Conservation (phyloP, 2,797 vertebrate genomes). For the Acrossocheilus wenchowensis region DNA sequence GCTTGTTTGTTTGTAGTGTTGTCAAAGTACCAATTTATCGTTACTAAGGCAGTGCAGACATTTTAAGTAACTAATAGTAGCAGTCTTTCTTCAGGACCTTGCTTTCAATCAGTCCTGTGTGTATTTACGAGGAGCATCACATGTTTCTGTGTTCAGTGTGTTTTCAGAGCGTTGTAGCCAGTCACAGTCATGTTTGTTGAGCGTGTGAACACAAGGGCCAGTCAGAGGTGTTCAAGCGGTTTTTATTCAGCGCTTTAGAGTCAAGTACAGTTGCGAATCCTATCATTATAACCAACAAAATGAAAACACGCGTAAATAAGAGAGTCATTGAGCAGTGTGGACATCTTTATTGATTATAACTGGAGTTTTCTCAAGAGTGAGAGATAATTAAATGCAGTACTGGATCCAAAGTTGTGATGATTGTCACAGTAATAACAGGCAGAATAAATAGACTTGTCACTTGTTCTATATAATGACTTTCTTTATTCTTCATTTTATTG, state of each 20-base stretch:
- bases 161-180: background rate
- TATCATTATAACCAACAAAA: background rate
- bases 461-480: too few relatives aligned
- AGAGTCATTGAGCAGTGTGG: too few relatives aligned
- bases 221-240: background rate
- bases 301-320: background rate
- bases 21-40: background rate
- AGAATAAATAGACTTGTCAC: background rate
- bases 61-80: background rate
- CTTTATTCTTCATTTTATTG: too few relatives aligned
- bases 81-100: too few relatives aligned
- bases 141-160: background rate
- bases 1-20: background rate
- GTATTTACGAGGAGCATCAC: too few relatives aligned
- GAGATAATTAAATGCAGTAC: too few relatives aligned
- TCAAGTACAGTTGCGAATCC: background rate
- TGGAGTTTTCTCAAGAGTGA: too few relatives aligned
- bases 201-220: background rate
- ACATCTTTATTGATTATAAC: background rate
- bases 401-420: too few relatives aligned
- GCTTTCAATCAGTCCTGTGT: too few relatives aligned
- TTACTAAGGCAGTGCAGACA: background rate
- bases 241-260: background rate
- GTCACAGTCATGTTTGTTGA: background rate
- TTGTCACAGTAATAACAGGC: background rate